Conservation (phyloP, 2,113 vertebrate genomes). For the Rattus norvegicus region GRCr8 NC_086024.1:136960501-136961000, state of each 20-base stretch:
- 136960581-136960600: neutral
- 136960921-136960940: no score
- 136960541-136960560: neutral
- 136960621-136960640: neutral
- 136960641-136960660: neutral
- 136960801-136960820: no score
- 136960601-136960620: neutral
- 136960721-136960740: neutral
- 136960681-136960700: neutral
- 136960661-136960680: neutral
- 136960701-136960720: neutral
- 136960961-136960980: accelerated
- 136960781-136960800: neutral
- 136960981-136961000: no score
- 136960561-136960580: neutral
- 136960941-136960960: neutral
- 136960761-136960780: neutral
- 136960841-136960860: neutral
- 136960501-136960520: neutral
- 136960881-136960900: neutral
- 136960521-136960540: neutral
- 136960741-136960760: neutral
- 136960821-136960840: neutral
- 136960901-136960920: neutral
- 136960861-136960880: neutral